These are phyloP conservation scores for Trematomus bernacchii DNA, from an alignment of 2,797 vertebrate species.

Conservation along the genomic window DNA sequence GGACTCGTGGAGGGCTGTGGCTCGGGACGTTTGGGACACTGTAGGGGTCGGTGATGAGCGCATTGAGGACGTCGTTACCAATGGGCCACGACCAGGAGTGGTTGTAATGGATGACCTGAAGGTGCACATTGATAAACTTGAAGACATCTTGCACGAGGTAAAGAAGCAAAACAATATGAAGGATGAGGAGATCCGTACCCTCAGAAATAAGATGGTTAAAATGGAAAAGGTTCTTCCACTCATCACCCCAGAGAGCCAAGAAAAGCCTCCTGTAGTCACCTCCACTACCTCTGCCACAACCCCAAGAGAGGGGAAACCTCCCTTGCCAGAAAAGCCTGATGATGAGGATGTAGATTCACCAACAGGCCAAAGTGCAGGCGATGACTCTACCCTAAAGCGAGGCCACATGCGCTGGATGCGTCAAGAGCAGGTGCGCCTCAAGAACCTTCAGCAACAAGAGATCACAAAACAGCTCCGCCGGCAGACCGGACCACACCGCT, in stretches of 20 bases:
- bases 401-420: slow-evolving; percentile 94
- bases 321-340: slow-evolving; percentile 63
- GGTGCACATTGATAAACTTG: slow-evolving; percentile 97
- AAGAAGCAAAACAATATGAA: slow-evolving; percentile 99
- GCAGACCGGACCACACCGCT: slow-evolving; percentile 93
- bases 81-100: slow-evolving; percentile 82
- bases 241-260: slow-evolving; percentile 84
- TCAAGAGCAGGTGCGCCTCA: slow-evolving; percentile 95
- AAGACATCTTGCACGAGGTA: slow-evolving; percentile 97
- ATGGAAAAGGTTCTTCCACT: slow-evolving; percentile 98
- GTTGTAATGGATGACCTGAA: slow-evolving; percentile 95
- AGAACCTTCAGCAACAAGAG: slow-evolving; percentile 97
- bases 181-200: slow-evolving; percentile 95
- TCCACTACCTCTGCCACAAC: slow-evolving; percentile 27
- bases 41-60: slow-evolving; percentile 97
- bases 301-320: slow-evolving; percentile 71
- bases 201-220: slow-evolving; percentile 98
- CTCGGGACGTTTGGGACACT: slow-evolving; percentile 98
- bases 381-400: slow-evolving; percentile 88
- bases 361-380: slow-evolving; percentile 82
- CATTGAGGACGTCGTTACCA: slow-evolving; percentile 91
- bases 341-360: slow-evolving; percentile 83
- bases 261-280: slow-evolving; percentile 50
- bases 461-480: slow-evolving; percentile 96
- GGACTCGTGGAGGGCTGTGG: slow-evolving; percentile 97